phyloP scores from a whole-genome alignment of 2,888 invertebrate genomes.

The Branchellion lobata region DNA sequence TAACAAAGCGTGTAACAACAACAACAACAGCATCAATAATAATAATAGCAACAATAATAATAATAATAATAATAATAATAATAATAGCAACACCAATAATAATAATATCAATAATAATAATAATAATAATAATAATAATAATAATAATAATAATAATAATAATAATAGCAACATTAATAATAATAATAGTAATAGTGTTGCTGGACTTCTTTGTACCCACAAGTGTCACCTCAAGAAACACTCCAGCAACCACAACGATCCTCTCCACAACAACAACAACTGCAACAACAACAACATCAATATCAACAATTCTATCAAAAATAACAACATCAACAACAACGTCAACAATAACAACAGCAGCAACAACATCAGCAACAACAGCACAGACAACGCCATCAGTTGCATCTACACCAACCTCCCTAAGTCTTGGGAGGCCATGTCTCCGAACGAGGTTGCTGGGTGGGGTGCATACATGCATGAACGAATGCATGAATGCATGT shows the following conservation, averaged over 20 bases:
- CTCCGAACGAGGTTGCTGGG: conserved; percentile 31
- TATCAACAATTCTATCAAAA: neutral
- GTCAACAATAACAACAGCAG: neutral
- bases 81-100: no score
- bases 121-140: no score
- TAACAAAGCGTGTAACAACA: no score
- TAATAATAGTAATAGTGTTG: no score
- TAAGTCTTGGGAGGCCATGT: conserved; percentile 53
- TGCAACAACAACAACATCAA: neutral
- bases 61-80: no score
- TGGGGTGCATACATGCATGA: neutral
- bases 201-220: no score
- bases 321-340: neutral
- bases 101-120: no score
- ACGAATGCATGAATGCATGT: neutral
- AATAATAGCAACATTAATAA: no score
- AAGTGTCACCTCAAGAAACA: no score
- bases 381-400: neutral
- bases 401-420: conserved; percentile 50
- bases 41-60: no score
- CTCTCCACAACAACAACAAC: neutral
- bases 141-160: no score
- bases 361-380: conserved; percentile 4
- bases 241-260: neutral
- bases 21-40: no score